A percentile compares a stretch with the other conserved stretches of the same genome.
phyloP scores from a whole-genome alignment of 1,140 invertebrate genomes.

The Dendroctonus ponderosae region DNA sequence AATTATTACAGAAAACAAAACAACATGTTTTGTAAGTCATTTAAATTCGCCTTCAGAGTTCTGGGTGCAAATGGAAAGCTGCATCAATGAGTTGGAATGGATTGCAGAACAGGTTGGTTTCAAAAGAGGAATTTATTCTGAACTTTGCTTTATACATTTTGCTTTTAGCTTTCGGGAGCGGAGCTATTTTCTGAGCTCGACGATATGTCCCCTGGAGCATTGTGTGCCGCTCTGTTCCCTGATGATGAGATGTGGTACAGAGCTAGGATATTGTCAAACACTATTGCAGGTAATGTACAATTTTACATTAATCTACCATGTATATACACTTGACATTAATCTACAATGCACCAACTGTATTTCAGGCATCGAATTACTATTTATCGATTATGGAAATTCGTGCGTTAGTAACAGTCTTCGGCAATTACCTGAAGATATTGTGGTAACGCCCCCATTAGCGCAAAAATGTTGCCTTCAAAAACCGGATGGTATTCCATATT shows the following conservation, averaged over 20 bases:
- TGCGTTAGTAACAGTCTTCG: conserved; percentile 60
- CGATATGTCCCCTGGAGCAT: conserved; percentile 55
- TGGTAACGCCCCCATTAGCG: conserved; percentile 59
- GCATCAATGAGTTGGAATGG: conserved; percentile 60
- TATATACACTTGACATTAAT: no score
- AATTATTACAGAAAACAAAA: conserved; percentile 50
- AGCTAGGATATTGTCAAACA: conserved; percentile 62
- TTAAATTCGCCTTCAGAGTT: conserved; percentile 67
- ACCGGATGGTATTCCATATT: conserved; percentile 59
- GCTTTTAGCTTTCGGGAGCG: conserved; percentile 46
- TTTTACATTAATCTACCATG: conserved; percentile 44
- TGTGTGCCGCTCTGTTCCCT: conserved; percentile 68
- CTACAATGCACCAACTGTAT: conserved; percentile 40
- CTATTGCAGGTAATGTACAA: conserved; percentile 51
- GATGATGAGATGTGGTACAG: conserved; percentile 71
- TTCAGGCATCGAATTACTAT: conserved; percentile 58
- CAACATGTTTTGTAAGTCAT: conserved; percentile 64
- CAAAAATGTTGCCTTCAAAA: conserved; percentile 63
- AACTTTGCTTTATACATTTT: background rate
- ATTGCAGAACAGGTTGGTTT: conserved; percentile 58
- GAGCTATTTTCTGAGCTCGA: conserved; percentile 56
- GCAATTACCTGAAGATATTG: conserved; percentile 63
- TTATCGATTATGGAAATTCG: conserved; percentile 74
- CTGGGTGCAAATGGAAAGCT: conserved; percentile 67
- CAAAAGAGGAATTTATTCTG: background rate